phyloP scores from a whole-genome alignment of 1,140 invertebrate species.

The Intoshia linei region DNA sequence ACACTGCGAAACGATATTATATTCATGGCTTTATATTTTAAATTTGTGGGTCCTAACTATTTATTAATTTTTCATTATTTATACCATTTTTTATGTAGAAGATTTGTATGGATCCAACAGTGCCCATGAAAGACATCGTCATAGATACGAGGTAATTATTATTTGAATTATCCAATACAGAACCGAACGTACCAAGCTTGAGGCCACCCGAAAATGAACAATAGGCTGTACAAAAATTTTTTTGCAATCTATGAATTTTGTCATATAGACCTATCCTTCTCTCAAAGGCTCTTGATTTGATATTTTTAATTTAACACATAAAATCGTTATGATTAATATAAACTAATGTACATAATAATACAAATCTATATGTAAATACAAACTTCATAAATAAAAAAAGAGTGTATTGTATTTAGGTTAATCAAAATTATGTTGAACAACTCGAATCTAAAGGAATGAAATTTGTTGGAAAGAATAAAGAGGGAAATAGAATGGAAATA shows the following conservation, averaged over 20 bases:
- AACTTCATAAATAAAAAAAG: background rate
- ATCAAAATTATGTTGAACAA: constrained; percentile 42
- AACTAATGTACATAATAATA: background rate
- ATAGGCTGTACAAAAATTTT: background rate
- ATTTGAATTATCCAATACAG: too few relatives aligned
- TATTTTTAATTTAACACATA: too few relatives aligned
- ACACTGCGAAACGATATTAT: background rate
- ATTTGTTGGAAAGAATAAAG: constrained; percentile 47
- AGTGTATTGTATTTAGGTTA: constrained; percentile 32
- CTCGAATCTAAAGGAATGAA: constrained; percentile 47
- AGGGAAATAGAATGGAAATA: constrained; percentile 46
- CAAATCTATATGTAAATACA: background rate
- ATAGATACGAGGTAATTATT: constrained; percentile 32
- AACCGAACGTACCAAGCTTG: too few relatives aligned
- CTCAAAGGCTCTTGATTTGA: background rate
- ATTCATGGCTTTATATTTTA: background rate
- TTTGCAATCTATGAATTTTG: background rate
- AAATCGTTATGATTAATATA: background rate
- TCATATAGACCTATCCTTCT: background rate
- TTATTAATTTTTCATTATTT: too few relatives aligned
- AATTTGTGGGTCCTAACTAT: too few relatives aligned
- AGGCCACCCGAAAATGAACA: too few relatives aligned
- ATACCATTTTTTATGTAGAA: constrained; percentile 29
- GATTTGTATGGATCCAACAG: constrained; percentile 44
- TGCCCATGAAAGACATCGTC: constrained; percentile 78